Evolutionary conservation across 2,113 vertebrate genomes (phyloP), one percentile per base, ranked within the genome.

Genomic region (Setophaga coronata): DNA sequence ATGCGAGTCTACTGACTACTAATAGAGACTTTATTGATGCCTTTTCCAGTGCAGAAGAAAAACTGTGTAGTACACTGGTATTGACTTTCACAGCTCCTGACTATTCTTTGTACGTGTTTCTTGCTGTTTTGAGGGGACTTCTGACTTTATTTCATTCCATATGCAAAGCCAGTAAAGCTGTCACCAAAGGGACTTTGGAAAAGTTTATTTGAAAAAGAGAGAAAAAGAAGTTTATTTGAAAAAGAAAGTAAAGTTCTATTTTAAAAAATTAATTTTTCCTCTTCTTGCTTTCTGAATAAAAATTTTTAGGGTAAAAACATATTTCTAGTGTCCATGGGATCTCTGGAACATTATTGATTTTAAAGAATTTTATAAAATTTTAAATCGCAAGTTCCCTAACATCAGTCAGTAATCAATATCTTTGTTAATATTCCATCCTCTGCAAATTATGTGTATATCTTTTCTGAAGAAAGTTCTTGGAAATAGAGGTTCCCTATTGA

Each of bases 1-100:
- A 58, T 4, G 1, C 54, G 64, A 92, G 64, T 23, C 82, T 81
- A 78, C 84, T 56, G 74, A 86, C 93, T 94, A 28, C 67, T 74
- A 83, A 83, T 33, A 61, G 24, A 38, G 17, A 57, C 24, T 70
- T 82, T 58, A 78, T 28, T 94, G 82, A 70, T 82, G 43, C 31
- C 48, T 93, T 82, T 93, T 90, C 43, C 79, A 83, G 31, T n/a
- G 51, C 48, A 79, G 64, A 81, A 87, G 12, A 50, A 71, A 80
- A 93, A 40, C 18, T 51, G 17, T 60, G 15, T 65, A 29, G 34
- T 40, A 51, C 51, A 48, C 31, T 13, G 9, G 23, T 82, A 78
- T n/a, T 64, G 90, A 93, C 90, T 94, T 85, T 62, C 60, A 80
- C 21, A 51, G 24, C 19, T 93, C 56, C 43, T 67, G 40, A 70